A percentile compares a stretch with the other conserved stretches of the same genome.
phyloP scores from a whole-genome alignment of 2,113 vertebrate genomes.

The Lethenteron reissneri region DNA sequence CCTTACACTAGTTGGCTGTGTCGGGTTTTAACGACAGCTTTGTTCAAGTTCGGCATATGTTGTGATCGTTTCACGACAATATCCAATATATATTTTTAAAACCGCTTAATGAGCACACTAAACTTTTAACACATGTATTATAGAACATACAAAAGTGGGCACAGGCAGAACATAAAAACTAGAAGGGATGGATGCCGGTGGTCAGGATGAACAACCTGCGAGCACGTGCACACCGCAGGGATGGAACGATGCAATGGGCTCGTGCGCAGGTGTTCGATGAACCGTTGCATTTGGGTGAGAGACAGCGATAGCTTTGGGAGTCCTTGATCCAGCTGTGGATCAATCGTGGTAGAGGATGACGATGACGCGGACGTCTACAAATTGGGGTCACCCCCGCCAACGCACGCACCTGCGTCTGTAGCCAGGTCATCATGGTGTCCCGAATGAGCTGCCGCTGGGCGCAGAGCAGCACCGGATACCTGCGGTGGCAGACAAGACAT shows the following conservation, averaged over 20 bases:
- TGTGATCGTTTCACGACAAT: too few relatives aligned
- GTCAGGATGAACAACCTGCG: too few relatives aligned
- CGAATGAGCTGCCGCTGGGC: constrained; percentile 76
- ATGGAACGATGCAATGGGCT: not conserved
- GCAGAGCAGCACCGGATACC: constrained; percentile 49
- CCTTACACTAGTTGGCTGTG: too few relatives aligned
- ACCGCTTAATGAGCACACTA: too few relatives aligned
- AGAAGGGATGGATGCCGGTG: too few relatives aligned
- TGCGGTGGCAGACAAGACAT: constrained; percentile 22
- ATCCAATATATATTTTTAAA: too few relatives aligned
- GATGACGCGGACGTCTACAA: not conserved
- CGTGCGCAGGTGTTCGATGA: not conserved
- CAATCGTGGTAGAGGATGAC: not conserved
- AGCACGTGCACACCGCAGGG: not conserved
- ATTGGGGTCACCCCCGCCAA: constrained; percentile 8
- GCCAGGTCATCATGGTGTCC: constrained; percentile 82
- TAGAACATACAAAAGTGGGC: too few relatives aligned
- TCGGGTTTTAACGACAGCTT: too few relatives aligned
- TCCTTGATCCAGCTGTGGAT: not conserved
- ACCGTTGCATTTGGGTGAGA: not conserved
- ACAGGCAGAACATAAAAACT: too few relatives aligned
- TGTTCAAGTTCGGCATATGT: too few relatives aligned
- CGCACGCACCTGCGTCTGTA: constrained; percentile 53
- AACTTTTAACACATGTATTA: too few relatives aligned
- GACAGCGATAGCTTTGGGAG: not conserved